Evolutionary conservation across 2,888 invertebrate species (phyloP).

Genomic region (Phengaris alcon): DNA sequence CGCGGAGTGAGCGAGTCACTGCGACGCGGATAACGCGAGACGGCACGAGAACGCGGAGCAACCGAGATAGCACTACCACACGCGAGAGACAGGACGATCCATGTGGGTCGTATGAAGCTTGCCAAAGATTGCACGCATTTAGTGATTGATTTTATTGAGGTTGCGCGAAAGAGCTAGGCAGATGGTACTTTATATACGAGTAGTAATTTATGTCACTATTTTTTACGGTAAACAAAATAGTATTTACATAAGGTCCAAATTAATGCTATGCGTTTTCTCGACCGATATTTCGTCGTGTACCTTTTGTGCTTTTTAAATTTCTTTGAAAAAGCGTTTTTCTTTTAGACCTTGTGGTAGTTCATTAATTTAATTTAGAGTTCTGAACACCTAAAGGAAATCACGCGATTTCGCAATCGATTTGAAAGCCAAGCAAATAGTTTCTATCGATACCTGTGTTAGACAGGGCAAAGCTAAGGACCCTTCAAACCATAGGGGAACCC

Average conservation of each 20-base stretch:
- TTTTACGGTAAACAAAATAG: neutral
- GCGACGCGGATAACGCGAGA: no score
- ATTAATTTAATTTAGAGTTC: neutral
- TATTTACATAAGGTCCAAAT: neutral
- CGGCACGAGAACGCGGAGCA: no score
- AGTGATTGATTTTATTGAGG: constrained; percentile 12
- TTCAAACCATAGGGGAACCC: neutral
- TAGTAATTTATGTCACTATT: neutral
- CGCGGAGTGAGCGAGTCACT: no score
- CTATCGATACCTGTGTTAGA: neutral
- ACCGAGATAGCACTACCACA: no score
- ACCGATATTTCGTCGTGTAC: no score
- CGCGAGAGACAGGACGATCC: no score
- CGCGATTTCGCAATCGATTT: neutral
- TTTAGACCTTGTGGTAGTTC: neutral
- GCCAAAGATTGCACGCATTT: constrained; percentile 4
- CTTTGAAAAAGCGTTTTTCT: neutral
- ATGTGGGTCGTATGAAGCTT: constrained; percentile 13
- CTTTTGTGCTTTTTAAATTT: no score
- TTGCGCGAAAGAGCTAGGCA: neutral
- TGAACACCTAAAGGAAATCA: neutral
- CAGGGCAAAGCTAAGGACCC: neutral
- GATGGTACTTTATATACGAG: neutral
- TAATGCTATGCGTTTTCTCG: no score
- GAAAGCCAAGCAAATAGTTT: constrained; percentile 7